phyloP scores from a whole-genome alignment of 2,888 invertebrate genomes.

The Tenthredo mesomela region DNA sequence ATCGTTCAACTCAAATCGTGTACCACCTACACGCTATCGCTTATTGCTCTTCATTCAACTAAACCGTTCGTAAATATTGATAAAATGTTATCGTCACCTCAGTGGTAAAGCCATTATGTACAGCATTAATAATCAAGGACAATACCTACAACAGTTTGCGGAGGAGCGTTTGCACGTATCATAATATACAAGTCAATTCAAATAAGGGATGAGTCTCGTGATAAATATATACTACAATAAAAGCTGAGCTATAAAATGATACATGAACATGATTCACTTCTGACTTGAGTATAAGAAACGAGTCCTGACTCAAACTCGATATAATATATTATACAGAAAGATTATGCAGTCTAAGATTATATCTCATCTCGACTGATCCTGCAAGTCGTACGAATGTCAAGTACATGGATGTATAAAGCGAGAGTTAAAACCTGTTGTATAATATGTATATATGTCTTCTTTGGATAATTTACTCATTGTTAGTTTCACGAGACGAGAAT shows the following conservation, averaged over 20 bases:
- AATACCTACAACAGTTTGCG: background rate
- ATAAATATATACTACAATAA: background rate
- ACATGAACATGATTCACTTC: background rate
- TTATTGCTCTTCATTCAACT: constrained; percentile 18
- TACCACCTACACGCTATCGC: constrained; percentile 20
- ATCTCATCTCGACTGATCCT: background rate
- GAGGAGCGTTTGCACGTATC: background rate
- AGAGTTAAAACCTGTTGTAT: constrained; percentile 5
- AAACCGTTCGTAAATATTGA: constrained; percentile 42
- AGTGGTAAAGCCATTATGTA: background rate
- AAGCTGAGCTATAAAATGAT: background rate
- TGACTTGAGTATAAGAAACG: background rate
- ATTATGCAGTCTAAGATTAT: background rate
- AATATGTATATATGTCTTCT: background rate
- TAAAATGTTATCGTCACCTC: constrained; percentile 38
- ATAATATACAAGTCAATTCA: background rate
- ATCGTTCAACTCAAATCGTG: constrained; percentile 31
- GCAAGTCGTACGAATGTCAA: constrained; percentile 19
- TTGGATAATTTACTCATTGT: constrained; percentile 30
- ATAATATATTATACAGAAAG: background rate
- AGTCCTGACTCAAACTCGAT: background rate
- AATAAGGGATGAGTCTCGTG: background rate
- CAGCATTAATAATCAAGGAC: background rate
- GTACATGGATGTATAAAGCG: background rate
- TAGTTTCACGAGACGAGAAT: constrained; percentile 16